Evolutionary conservation across 2,797 vertebrate genomes (phyloP), one percentile per base, ranked within the genome.

Genomic region (Carcharodon carcharias): DNA sequence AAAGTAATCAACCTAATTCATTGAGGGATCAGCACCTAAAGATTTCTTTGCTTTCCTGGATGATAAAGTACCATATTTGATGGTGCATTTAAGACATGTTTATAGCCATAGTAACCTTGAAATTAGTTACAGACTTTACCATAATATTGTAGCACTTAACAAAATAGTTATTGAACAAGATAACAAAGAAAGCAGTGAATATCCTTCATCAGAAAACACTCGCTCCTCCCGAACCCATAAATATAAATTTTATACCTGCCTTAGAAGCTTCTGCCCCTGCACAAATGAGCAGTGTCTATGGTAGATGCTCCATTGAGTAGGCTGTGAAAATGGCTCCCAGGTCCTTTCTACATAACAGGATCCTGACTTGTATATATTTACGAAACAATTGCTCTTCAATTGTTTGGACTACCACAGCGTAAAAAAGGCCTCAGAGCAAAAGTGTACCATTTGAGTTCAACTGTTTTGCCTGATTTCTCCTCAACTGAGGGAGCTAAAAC

Each of bases 151-250:
- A 56, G 54, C 11, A 56, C 28, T 88, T 88, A 88, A 14, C 87
- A 88, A 88, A 87, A 91, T n/a, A 91, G 88, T 61, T 91, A 61
- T 61, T 91, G 88, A 35, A 63, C 63, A 91, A n/a, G 50, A 35
- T 91, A 91, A 14, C 88, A 61, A 88, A 56, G 50, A 88, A 88
- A 21, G 23, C 87, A 1, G 23, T 54, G 50, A 54, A 9, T 31
- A 45, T 12, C 6, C 54, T 56, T 88, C 31, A 26, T 88, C 26
- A 40, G 50, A 88, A 18, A 6, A 28, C 54, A 61, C 31, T 31
- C 14, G 14, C 31, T 91, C 54, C 31, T 91, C 28, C 56, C n/a
- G 56, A 91, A 11, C 88, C 58, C 58, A n/a, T 4, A 61, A 63
- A 18, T 35, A 0, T 61, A 28, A 63, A 58, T 92, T 35, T 91